Evolutionary conservation across 2,113 vertebrate genomes (phyloP), one percentile per base, ranked within the genome.

Genomic region (Plestiodon gilberti): DNA sequence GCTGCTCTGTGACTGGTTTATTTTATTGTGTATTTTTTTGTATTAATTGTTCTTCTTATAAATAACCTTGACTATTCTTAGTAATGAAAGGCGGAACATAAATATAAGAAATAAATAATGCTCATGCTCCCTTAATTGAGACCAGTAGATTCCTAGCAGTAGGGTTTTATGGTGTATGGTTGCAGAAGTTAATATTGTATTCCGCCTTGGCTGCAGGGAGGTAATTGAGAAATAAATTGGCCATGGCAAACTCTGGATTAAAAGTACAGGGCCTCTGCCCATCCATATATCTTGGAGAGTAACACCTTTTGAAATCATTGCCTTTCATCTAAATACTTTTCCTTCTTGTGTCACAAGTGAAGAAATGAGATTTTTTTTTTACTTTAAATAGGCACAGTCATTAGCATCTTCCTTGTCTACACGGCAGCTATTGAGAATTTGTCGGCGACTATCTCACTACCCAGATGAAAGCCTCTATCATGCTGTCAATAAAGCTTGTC

Each of bases 401-500:
- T 92, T 99, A 92, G 98, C 99, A 73, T 97, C 98, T 0, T 99
- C 98, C 55, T 96, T 99, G 70, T 99, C 99, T 73, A 99, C 98
- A 82, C 97, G 99, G 73, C 99, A 99, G 67, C 95, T 99, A 8
- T 65, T 99, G 89, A 95, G 99, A 88, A 98, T 99, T 92, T 98
- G 98, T 89, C 97, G 97, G 43, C 98, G 98, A 18, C 95, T 99
- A 74, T 98, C 99, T 23, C 96, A 94, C 78, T 97, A 99, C 88
- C 98, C 98, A 23, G 95, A 97, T 70, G 98, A 99, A 95, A 98
- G 95, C 83, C 94, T 99, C 75, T 95, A 97, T 84, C 91, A 96
- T 61, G 97, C 98, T 78, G 94, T 99, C 90, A 97, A 98, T 77
- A 99, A 98, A 96, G 98, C 99, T 62, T 99, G 99, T 88, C 98